phyloP scores from a whole-genome alignment of 2,888 invertebrate species.

The Drosophila falleni region DNA sequence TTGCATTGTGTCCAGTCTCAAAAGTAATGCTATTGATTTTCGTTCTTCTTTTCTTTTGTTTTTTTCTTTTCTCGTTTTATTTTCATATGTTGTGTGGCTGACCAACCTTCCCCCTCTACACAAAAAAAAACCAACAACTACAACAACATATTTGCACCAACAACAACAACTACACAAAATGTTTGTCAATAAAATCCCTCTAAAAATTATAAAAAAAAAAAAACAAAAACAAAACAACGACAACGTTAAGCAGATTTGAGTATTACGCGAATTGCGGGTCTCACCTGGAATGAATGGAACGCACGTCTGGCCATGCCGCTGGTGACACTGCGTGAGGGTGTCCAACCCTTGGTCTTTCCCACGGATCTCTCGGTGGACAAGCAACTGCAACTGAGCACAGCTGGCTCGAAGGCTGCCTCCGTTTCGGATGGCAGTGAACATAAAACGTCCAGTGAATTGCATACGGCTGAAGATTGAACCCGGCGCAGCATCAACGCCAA shows the following conservation, averaged over 20 bases:
- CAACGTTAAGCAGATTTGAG: slow-evolving; percentile 88
- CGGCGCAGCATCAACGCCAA: slow-evolving; percentile 70
- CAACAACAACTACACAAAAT: slow-evolving; percentile 45
- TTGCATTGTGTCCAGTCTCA: slow-evolving; percentile 70
- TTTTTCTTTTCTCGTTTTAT: slow-evolving; percentile 77
- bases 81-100: slow-evolving; percentile 80
- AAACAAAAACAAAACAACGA: slow-evolving; percentile 13
- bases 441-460: slow-evolving; percentile 73
- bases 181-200: slow-evolving; percentile 13
- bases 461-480: slow-evolving; percentile 62
- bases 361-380: slow-evolving; percentile 85
- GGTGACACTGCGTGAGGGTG: slow-evolving; percentile 87
- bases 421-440: slow-evolving; percentile 57
- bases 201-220: slow-evolving; percentile 30
- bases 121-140: slow-evolving; percentile 38
- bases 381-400: slow-evolving; percentile 60
- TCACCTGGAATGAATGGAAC: slow-evolving; percentile 91
- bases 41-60: slow-evolving; percentile 75
- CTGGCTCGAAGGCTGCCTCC: slow-evolving; percentile 42
- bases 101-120: slow-evolving; percentile 44
- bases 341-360: slow-evolving; percentile 85
- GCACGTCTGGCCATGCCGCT: slow-evolving; percentile 91
- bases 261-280: slow-evolving; percentile 89
- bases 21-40: slow-evolving; percentile 80
- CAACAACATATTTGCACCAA: slow-evolving; percentile 43